Evolutionary conservation across 2,888 invertebrate genomes (phyloP), one percentile per base, ranked within the genome.

Genomic region (Thecocarcelia acutangulata): DNA sequence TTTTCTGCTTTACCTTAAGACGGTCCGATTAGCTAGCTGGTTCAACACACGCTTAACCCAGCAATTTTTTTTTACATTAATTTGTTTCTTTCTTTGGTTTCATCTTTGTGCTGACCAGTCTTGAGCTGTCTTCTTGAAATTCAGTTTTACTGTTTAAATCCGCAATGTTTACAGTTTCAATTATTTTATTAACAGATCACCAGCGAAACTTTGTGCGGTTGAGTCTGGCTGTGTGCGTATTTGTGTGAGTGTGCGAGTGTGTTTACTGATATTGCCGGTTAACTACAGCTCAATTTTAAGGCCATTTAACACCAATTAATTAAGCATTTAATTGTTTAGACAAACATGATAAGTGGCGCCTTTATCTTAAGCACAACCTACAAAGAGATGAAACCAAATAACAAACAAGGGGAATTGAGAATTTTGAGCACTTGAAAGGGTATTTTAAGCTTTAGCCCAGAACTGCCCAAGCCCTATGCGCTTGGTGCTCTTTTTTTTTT

Each of bases 291-390:
- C 46, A 75, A 70, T 76, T 75, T 76, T 72, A 76, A 76, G 64
- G 59, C 54, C 72, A 73, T 68, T 81, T 76, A 82, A 74, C 69
- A 64, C 52, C 64, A 82, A 82, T 77, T 82, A 82, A 82, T 82
- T 82, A 77, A 69, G 73, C 69, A 69, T 77, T 77, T 82, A 77
- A 77, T 82, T 64, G 73, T 54, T 69, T 46, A 74, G 64, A 74
- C 73, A 74, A 73, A 77, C 73, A 69, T 40, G 77, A 73, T 77
- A 74, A 81, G 69, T 73, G 77, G 81, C 81, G 77, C 81, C 76
- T 73, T 28, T 33, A 33, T 28, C 40, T 48, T 42, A 12, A 37
- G 33, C 19, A 9, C n/a, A 37, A 37, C 15, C 33, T 33, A 48
- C 24, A 42, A 21, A 28, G n/a, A 19, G 28, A 46, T 12, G 13